phyloP scores from a whole-genome alignment of 2,113 vertebrate species.

The Phalacrocorax carbo region DNA sequence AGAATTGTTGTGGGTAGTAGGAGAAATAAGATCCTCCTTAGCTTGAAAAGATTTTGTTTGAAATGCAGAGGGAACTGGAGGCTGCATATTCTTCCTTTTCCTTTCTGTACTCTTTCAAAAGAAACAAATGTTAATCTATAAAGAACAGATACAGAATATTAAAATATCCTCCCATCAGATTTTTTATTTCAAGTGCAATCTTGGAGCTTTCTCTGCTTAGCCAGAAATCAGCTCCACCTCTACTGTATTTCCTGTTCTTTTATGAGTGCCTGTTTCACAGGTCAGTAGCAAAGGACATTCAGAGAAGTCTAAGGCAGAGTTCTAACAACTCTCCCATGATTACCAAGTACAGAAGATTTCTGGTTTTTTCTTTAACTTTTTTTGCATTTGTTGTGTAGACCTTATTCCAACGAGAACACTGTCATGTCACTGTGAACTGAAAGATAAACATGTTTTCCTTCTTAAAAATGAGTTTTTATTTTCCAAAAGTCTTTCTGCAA shows the following conservation, averaged over 20 bases:
- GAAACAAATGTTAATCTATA: neutral
- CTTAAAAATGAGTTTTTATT: neutral
- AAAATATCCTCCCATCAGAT: neutral
- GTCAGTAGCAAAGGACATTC: neutral
- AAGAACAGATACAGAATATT: neutral
- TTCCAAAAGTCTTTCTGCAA: neutral
- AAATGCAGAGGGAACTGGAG: neutral
- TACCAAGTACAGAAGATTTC: neutral
- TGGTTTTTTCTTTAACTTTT: neutral
- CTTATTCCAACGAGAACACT: neutral
- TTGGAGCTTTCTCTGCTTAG: neutral
- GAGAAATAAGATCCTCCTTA: neutral
- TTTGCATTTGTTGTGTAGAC: neutral
- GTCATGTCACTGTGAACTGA: neutral
- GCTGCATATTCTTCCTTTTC: neutral
- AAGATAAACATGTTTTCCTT: neutral
- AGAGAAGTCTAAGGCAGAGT: neutral
- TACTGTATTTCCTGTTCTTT: neutral
- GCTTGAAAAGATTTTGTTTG: neutral
- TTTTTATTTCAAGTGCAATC: neutral
- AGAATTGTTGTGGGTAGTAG: neutral
- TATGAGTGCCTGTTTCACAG: neutral
- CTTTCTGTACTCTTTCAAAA: neutral
- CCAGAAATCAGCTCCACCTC: neutral
- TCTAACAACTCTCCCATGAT: neutral